Base-by-base conservation (phyloP, 2,113 vertebrate species). In the Gasterosteus aculeatus region DNA sequence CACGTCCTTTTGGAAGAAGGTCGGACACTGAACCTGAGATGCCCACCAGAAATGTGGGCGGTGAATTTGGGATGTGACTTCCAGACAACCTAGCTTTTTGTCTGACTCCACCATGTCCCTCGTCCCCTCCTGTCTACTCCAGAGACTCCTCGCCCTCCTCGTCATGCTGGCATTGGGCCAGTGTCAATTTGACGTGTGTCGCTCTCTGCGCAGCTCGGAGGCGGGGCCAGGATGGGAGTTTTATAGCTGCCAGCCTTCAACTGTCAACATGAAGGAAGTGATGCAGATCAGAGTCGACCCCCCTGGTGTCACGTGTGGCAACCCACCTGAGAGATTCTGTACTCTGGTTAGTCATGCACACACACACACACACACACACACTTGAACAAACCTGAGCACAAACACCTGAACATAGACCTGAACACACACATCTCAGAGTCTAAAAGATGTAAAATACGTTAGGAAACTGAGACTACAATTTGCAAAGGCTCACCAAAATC, bases 271-370 rank as follows among this genome's bases (percentile, higher is more conserved):
- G 95, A 98, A 97, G 92, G 95, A 97, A 89, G 95, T 95, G 0
- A 96, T 96, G 92, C 96, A 94, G 0, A 96, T 98, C n/a, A 94
- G 94, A 86, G 97, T 99, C 64, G 97, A 99, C 7, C 98, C 98
- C 0, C 90, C 94, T 0, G 96, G 96, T 56, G 96, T 98, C 92
- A 98, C 97, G 0, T 99, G 98, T 0, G 98, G 98, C 80, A 94
- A 97, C 85, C 98, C 97, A 0, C 97, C 97, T 0, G 97, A 99
- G 88, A 93, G 95, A 4, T 99, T 98, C 95, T 99, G 98, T 88
- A 98, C 96, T 22, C 95, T 98, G 33, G 98, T 99, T 87, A 95
- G 96, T 96, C 19, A 46, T 56, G 6, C 6, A 56, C 51, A 72
- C 29, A 15, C 62, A n/a, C n/a, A n/a, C 47, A 51, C 60, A 58